phyloP scores from a whole-genome alignment of 2,888 invertebrate species.

The Lasioglossum oenotherae region DNA sequence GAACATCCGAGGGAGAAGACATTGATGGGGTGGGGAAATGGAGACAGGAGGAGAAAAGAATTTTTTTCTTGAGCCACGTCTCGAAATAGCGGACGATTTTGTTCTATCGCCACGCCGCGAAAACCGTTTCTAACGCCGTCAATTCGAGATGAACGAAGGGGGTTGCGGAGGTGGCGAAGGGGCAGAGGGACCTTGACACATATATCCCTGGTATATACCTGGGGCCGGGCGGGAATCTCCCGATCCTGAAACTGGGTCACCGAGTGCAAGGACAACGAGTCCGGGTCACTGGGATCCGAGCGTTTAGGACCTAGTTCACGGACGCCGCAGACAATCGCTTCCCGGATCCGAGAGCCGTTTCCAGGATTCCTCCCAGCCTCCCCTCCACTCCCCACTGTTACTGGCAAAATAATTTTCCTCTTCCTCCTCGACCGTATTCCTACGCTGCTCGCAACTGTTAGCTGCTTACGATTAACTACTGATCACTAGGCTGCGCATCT shows the following conservation, averaged over 20 bases:
- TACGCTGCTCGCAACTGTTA: neutral
- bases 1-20: neutral
- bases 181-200: conserved; percentile 77
- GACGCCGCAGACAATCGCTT: conserved; percentile 52
- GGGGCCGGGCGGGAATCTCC: conserved; percentile 69
- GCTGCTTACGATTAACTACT: neutral
- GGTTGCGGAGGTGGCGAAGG: neutral
- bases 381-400: neutral
- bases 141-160: conserved; percentile 57
- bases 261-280: conserved; percentile 81
- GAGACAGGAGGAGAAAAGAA: neutral
- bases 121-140: conserved; percentile 37
- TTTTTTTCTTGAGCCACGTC: neutral
- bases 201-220: conserved; percentile 70
- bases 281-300: conserved; percentile 77
- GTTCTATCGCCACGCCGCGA: conserved; percentile 14
- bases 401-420: conserved; percentile 8
- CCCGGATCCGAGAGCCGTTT: conserved; percentile 27
- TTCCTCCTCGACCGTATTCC: neutral
- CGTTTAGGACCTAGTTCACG: conserved; percentile 71
- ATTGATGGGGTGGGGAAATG: neutral
- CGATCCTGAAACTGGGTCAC: conserved; percentile 79
- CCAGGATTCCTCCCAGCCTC: conserved; percentile 23
- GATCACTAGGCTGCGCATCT: no score
- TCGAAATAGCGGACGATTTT: conserved; percentile 13